These are phyloP conservation scores for Antheraea yamamai DNA, from an alignment of 2,888 invertebrate species.

Conservation along the genomic window DNA sequence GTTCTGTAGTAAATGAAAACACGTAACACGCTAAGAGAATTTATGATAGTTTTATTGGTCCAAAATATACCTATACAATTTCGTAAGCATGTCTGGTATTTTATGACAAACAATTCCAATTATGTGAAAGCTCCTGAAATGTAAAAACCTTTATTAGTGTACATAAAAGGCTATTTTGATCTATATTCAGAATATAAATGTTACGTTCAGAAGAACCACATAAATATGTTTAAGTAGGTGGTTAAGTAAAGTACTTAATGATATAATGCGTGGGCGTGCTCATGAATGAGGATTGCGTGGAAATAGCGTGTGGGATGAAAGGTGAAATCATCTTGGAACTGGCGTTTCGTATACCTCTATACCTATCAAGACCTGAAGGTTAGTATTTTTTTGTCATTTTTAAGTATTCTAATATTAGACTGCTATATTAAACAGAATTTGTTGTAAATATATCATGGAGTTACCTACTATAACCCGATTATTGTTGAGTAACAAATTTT, in stretches of 20 bases:
- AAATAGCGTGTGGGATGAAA: conserved; percentile 14
- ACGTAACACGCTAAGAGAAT: neutral
- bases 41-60: neutral
- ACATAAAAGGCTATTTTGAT: neutral
- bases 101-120: neutral
- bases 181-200: neutral
- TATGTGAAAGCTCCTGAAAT: neutral
- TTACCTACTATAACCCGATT: too few relatives aligned
- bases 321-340: conserved; percentile 7
- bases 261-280: conserved; percentile 15
- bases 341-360: neutral
- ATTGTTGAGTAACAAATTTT: too few relatives aligned
- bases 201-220: neutral
- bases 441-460: too few relatives aligned
- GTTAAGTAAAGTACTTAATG: conserved; percentile 12
- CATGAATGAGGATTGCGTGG: conserved; percentile 14
- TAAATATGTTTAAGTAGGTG: conserved; percentile 6
- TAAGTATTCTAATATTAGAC: neutral
- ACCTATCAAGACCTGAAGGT: neutral
- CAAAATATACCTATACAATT: neutral
- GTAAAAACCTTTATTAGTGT: neutral
- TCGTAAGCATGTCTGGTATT: neutral
- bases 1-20: neutral
- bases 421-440: neutral
- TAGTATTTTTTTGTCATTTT: neutral